These are phyloP conservation scores for Peromyscus californicus DNA, from an alignment of 2,113 vertebrate species.

Conservation along the genomic window DNA sequence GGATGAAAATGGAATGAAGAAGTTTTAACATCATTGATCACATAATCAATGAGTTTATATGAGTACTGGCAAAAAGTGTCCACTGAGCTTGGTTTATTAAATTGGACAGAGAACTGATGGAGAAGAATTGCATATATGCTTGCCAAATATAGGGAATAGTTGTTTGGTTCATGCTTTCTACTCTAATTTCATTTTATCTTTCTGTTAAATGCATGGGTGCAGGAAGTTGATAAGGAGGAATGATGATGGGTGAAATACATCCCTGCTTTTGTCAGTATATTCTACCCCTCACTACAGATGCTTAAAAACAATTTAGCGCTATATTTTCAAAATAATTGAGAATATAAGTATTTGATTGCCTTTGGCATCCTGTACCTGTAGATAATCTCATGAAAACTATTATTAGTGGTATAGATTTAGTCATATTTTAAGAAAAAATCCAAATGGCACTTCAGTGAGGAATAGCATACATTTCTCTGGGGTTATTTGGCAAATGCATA, in stretches of 20 bases:
- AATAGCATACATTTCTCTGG: constrained; percentile 15
- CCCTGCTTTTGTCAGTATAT: not conserved
- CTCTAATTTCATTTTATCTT: constrained; percentile 2
- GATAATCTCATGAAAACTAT: constrained; percentile 12
- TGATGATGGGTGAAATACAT: constrained; percentile 29
- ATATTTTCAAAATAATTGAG: not conserved
- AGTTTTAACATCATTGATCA: not conserved
- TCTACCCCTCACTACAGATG: constrained; percentile 11
- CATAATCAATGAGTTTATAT: not conserved
- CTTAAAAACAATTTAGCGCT: constrained; percentile 3
- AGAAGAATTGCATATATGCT: not conserved
- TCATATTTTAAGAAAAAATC: constrained; percentile 57
- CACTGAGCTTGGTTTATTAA: not conserved
- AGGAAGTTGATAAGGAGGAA: not conserved
- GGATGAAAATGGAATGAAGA: not conserved
- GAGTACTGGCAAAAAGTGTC: not conserved
- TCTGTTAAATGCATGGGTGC: not conserved
- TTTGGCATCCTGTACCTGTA: constrained; percentile 2
- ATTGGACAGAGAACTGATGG: not conserved
- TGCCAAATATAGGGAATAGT: not conserved
- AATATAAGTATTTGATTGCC: not conserved
- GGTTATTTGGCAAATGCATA: constrained; percentile 27
- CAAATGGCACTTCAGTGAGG: constrained; percentile 30
- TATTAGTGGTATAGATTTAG: constrained; percentile 29
- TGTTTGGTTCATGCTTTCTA: not conserved